Percentiles rank a stretch among this genome's conserved stretches.
Evolutionary conservation across 2,888 invertebrate species (phyloP).

Genomic region (Andrena marginata): DNA sequence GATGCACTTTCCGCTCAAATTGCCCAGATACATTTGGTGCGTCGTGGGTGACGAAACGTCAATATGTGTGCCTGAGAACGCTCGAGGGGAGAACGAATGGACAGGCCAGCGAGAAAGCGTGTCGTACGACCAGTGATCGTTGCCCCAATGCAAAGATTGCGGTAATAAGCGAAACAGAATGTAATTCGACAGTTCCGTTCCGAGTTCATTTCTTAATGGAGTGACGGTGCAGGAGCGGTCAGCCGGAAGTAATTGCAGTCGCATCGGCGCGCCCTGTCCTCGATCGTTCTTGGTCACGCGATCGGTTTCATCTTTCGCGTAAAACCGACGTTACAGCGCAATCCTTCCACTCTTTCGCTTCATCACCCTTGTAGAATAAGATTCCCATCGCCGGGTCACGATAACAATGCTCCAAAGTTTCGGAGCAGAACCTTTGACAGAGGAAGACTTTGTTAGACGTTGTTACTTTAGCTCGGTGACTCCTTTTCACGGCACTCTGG

Average conservation of each 20-base stretch:
- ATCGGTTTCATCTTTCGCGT: constrained; percentile 50
- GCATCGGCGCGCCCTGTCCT: constrained; percentile 63
- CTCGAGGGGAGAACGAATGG: background rate
- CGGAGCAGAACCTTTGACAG: background rate
- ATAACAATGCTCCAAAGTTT: background rate
- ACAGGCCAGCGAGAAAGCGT: constrained; percentile 5
- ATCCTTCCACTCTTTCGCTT: background rate
- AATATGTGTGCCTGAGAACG: constrained; percentile 2
- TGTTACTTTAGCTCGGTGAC: too few species aligned
- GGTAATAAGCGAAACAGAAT: constrained; percentile 51
- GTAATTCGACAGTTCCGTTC: constrained; percentile 62
- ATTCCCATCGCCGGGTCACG: background rate
- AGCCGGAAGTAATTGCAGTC: constrained; percentile 61
- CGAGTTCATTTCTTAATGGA: constrained; percentile 62
- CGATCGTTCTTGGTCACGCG: constrained; percentile 57
- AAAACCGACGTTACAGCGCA: constrained; percentile 5
- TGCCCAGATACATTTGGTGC: too few species aligned
- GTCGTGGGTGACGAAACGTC: background rate
- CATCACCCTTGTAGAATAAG: background rate
- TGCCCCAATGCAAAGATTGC: constrained; percentile 41
- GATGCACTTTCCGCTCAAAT: background rate
- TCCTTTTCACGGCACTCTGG: too few species aligned
- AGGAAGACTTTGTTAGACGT: background rate
- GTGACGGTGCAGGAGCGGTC: constrained; percentile 63
- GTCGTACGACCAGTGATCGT: background rate